Conservation (phyloP, 2,113 vertebrate species). For the Tetrax tetrax region DNA sequence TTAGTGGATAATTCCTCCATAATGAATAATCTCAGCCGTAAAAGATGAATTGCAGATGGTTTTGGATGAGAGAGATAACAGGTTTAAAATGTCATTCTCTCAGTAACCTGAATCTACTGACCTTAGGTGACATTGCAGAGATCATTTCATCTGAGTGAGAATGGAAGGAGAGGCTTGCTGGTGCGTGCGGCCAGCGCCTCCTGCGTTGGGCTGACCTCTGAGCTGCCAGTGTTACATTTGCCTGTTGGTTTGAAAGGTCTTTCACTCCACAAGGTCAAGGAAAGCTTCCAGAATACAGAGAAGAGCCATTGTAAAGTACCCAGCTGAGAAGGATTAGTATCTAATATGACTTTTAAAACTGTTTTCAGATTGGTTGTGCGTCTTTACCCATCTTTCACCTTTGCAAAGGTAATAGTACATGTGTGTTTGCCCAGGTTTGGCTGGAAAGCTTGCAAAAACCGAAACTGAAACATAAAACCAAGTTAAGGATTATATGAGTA, state of each 20-base stretch:
- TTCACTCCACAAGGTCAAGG: background rate
- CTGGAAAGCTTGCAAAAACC: background rate
- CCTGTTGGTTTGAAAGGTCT: background rate
- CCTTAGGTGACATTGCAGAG: background rate
- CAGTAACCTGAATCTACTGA: slow-evolving; percentile 28
- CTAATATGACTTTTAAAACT: background rate
- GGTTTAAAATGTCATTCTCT: background rate
- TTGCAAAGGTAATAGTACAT: background rate
- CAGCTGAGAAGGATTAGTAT: background rate
- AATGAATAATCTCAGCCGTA: slow-evolving; percentile 20
- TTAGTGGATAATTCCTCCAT: background rate
- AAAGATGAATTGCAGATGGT: slow-evolving; percentile 28
- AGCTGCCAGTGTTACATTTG: background rate
- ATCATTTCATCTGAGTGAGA: background rate
- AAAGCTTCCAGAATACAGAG: background rate
- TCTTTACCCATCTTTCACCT: background rate
- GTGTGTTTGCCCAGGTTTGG: background rate
- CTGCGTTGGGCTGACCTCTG: background rate
- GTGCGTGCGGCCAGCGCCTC: background rate
- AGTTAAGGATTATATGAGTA: background rate
- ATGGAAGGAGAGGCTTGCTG: background rate
- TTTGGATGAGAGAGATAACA: background rate
- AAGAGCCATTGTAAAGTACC: background rate
- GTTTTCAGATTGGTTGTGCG: fast-evolving
- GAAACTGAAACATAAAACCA: background rate